Conservation (phyloP, 2,888 invertebrate species). For the Hermodice carunculata region DNA sequence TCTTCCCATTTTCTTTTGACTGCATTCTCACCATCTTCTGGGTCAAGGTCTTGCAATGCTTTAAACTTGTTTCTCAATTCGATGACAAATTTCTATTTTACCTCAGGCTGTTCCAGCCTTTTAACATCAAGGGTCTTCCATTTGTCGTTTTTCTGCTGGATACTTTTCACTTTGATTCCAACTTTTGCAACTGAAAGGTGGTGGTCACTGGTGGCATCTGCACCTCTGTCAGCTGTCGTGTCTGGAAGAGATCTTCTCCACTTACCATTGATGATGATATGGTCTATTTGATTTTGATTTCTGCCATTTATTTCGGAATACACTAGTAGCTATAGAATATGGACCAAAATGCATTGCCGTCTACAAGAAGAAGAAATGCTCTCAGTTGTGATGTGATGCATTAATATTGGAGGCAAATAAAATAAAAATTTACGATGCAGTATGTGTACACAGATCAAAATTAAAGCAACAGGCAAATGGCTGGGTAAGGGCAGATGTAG, state of each 20-base stretch:
- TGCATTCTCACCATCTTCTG: no score
- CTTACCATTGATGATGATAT: conserved; percentile 13
- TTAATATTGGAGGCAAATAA: no score
- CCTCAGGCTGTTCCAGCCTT: not conserved
- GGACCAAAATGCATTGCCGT: no score
- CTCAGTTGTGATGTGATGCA: no score
- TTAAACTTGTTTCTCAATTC: not conserved
- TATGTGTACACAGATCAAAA: no score
- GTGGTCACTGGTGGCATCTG: conserved; percentile 5
- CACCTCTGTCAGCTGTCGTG: not conserved
- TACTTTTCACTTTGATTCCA: not conserved
- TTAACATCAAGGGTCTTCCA: not conserved
- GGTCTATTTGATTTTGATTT: conserved; percentile 13
- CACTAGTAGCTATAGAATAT: not conserved
- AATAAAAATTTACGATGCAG: no score
- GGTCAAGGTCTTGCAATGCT: conserved; percentile 2
- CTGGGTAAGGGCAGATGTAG: no score
- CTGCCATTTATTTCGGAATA: not conserved
- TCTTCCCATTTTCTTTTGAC: no score
- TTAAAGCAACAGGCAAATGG: no score
- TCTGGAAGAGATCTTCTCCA: conserved; percentile 4
- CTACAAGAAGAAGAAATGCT: no score
- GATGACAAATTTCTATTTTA: not conserved
- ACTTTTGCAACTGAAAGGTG: conserved; percentile 8
- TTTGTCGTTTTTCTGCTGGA: no score